Percentiles rank a stretch among this genome's conserved stretches.
phyloP scores from a whole-genome alignment of 2,113 vertebrate genomes.

The Ciconia stormi region DNA sequence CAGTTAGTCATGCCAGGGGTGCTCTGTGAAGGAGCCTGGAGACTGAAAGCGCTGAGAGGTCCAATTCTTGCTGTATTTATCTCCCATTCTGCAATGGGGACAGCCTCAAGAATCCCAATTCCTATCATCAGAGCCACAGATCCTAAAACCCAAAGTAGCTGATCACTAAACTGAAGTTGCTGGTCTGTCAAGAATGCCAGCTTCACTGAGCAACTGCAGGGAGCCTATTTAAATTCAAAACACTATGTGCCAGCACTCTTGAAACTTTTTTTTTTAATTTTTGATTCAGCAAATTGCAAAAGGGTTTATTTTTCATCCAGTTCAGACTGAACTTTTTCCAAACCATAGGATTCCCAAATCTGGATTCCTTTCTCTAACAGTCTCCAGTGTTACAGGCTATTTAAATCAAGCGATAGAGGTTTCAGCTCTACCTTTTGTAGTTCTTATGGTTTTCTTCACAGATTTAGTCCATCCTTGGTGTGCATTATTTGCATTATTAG shows the following conservation, averaged over 20 bases:
- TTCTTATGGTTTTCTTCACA: background rate
- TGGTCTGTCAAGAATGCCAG: slow-evolving; percentile 42
- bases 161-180: slow-evolving; percentile 35
- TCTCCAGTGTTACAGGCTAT: background rate
- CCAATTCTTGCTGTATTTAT: background rate
- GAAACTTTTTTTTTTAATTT: background rate
- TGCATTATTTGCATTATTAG: background rate
- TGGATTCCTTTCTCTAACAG: background rate
- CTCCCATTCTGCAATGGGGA: background rate
- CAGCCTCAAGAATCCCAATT: background rate
- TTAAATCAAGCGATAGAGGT: background rate
- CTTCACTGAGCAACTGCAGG: slow-evolving; percentile 17
- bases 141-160: background rate
- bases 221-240: slow-evolving; percentile 21
- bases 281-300: background rate
- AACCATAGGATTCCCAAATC: background rate
- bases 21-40: background rate
- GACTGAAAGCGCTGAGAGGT: background rate
- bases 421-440: background rate
- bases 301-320: background rate
- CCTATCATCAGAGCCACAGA: background rate
- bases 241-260: background rate
- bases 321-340: background rate
- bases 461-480: background rate
- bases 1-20: background rate